A percentile compares a stretch with the other conserved stretches of the same genome.
Evolutionary conservation across 1,140 invertebrate genomes (phyloP).

Genomic region (Drosophila nigromelanica): DNA sequence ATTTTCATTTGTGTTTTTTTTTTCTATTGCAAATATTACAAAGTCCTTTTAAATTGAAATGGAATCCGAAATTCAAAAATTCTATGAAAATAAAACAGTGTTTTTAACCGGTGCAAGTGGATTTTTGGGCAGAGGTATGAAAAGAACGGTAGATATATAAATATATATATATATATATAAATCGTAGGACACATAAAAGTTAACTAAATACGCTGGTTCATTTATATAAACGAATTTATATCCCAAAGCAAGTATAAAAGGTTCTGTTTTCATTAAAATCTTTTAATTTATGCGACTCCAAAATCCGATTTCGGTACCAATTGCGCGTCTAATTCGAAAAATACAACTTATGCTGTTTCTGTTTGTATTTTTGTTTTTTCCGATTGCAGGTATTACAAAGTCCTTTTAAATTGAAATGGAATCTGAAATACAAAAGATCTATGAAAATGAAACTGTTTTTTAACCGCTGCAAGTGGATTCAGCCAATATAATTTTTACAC

Average conservation of each 20-base stretch:
- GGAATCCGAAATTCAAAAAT: conserved; percentile 84
- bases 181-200: too few relatives aligned
- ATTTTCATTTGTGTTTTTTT: neutral
- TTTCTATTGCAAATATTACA: neutral
- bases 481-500: too few relatives aligned
- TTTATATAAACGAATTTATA: neutral
- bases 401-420: conserved; percentile 21
- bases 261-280: neutral
- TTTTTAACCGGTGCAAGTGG: conserved; percentile 89
- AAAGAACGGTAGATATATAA: neutral
- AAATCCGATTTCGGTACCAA: neutral
- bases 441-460: conserved; percentile 86
- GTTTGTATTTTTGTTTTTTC: neutral
- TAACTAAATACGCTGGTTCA: neutral
- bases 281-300: neutral
- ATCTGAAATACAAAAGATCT: conserved; percentile 85
- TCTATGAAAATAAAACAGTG: conserved; percentile 86
- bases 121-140: conserved; percentile 89
- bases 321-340: too few relatives aligned
- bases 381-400: neutral
- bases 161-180: too few relatives aligned
- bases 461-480: conserved; percentile 89
- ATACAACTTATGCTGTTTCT: too few relatives aligned
- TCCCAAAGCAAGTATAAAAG: too few relatives aligned
- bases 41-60: conserved; percentile 13